Percentiles rank a stretch among this genome's conserved stretches.
These are phyloP conservation scores for Pristiophorus japonicus DNA, from an alignment of 2,113 vertebrate species.

Conservation along the genomic window DNA sequence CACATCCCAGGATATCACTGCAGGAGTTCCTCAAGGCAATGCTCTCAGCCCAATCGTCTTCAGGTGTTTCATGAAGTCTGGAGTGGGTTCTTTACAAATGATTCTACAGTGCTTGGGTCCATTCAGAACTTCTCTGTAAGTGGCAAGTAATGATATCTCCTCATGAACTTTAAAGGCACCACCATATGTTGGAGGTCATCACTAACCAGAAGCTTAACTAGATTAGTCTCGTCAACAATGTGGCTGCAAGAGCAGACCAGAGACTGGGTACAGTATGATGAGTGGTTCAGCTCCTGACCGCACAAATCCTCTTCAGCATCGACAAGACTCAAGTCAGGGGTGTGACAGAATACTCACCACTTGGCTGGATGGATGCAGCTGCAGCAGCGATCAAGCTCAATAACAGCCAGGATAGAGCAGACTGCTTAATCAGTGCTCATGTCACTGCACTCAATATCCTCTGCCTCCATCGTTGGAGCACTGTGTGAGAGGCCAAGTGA, in stretches of 20 bases:
- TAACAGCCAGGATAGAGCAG: neutral
- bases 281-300: neutral
- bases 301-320: neutral
- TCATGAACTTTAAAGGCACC: neutral
- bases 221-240: neutral
- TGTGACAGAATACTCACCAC: neutral
- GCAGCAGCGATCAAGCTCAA: neutral
- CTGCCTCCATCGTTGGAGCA: neutral
- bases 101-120: no score
- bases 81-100: neutral
- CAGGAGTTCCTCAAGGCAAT: neutral
- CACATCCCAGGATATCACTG: neutral
- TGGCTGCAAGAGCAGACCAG: neutral
- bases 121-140: neutral
- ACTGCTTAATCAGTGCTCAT: neutral
- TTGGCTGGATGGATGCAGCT: neutral
- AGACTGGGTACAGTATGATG: neutral
- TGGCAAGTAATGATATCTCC: neutral
- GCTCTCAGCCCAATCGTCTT: neutral
- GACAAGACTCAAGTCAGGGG: neutral
- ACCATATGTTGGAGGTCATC: neutral
- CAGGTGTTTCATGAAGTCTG: no score
- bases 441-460: neutral
- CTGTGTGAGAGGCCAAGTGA: neutral
- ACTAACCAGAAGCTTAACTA: neutral